Percentiles rank a stretch among this genome's conserved stretches.
Evolutionary conservation across 2,797 vertebrate genomes (phyloP).

Genomic region (Gymnopithys bicolor): DNA sequence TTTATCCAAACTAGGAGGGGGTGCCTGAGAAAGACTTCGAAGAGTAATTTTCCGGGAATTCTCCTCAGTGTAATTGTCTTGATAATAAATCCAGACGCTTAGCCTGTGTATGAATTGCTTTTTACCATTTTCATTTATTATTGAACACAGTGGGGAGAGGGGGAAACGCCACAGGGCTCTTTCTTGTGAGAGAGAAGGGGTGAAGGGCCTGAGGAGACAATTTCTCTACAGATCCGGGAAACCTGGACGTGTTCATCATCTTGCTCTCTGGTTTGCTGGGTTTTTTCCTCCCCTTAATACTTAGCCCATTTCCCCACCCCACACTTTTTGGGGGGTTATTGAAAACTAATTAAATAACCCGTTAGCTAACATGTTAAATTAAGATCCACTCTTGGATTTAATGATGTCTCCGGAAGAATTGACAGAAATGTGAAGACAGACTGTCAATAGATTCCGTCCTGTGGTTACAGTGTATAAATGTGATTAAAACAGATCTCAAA

Average conservation of each 20-base stretch:
- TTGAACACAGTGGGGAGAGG: constrained; percentile 70
- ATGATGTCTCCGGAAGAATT: constrained; percentile 72
- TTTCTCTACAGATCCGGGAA: constrained; percentile 62
- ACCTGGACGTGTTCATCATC: background rate
- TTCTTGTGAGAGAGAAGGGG: constrained; percentile 61
- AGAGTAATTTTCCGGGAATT: constrained; percentile 62
- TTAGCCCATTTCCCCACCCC: background rate
- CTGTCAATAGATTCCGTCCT: constrained; percentile 65
- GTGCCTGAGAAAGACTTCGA: constrained; percentile 62
- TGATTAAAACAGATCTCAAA: constrained; percentile 67
- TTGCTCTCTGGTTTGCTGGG: background rate
- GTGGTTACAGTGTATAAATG: constrained; percentile 60
- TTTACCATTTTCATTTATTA: constrained; percentile 74
- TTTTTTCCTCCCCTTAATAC: background rate
- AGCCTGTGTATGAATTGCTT: constrained; percentile 40
- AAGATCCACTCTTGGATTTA: constrained; percentile 73
- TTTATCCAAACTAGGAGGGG: constrained; percentile 64
- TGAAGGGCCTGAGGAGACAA: constrained; percentile 17
- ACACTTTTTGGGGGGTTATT: background rate
- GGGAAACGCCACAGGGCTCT: constrained; percentile 52
- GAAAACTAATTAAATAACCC: constrained; percentile 72
- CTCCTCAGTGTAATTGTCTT: constrained; percentile 59
- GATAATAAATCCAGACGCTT: constrained; percentile 52
- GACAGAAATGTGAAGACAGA: constrained; percentile 68
- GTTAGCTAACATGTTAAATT: constrained; percentile 72